A percentile compares a stretch with the other conserved stretches of the same genome.
Evolutionary conservation across 2,888 invertebrate species (phyloP).

Genomic region (Protodeltote pygarga): DNA sequence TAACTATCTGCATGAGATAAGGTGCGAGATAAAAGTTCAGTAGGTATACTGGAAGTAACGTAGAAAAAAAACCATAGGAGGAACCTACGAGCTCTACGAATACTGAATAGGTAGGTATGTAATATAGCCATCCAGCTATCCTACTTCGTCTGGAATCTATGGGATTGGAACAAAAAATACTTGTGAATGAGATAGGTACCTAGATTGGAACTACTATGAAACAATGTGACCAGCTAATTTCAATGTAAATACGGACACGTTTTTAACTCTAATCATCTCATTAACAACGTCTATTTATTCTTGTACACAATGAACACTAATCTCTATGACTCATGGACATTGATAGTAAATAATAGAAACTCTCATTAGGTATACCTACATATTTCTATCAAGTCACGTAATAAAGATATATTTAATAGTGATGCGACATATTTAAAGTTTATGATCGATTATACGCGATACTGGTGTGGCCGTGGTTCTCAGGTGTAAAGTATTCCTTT

Average conservation of each 20-base stretch:
- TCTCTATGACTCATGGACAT: slow-evolving; percentile 12
- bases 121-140: too few species aligned
- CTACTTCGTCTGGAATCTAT: too few species aligned
- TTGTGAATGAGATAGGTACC: too few species aligned
- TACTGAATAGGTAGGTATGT: too few species aligned
- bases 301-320: slow-evolving; percentile 20
- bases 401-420: background rate
- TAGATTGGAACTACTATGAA: too few species aligned
- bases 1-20: too few species aligned
- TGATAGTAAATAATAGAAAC: slow-evolving; percentile 6
- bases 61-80: too few species aligned
- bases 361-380: background rate
- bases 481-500: slow-evolving; percentile 51
- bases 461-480: slow-evolving; percentile 16
- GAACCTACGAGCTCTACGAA: too few species aligned
- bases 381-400: slow-evolving; percentile 8
- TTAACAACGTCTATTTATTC: slow-evolving; percentile 17
- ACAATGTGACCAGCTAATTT: slow-evolving; percentile 3
- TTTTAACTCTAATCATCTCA: slow-evolving; percentile 21
- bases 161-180: too few species aligned
- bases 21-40: too few species aligned
- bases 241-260: slow-evolving; percentile 4
- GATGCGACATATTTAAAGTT: slow-evolving; percentile 5
- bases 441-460: slow-evolving; percentile 4
- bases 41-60: too few species aligned